Evolutionary conservation across 2,888 invertebrate species (phyloP).

Genomic region (Oxyteleia sp.): DNA sequence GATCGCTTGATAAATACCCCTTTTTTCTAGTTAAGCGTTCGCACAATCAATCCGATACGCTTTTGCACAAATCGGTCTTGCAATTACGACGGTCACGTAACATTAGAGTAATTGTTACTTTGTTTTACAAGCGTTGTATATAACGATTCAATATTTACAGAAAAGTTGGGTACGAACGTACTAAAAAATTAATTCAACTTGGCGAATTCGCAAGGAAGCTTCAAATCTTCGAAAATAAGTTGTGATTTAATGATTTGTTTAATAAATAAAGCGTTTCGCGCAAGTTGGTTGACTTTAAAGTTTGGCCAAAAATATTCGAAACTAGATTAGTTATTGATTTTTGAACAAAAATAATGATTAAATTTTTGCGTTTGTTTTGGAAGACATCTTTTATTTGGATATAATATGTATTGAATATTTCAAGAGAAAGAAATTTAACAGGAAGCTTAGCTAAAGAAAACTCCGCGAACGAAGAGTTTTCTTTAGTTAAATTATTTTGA

Average conservation of each 20-base stretch:
- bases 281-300: background rate
- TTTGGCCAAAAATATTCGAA: constrained; percentile 18
- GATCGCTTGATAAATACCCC: constrained; percentile 44
- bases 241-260: constrained; percentile 42
- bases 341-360: background rate
- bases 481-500: no score
- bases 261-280: constrained; percentile 29
- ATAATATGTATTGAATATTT: no score
- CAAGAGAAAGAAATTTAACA: no score
- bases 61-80: no score
- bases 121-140: constrained; percentile 49
- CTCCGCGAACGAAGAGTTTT: no score
- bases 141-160: constrained; percentile 58
- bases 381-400: no score
- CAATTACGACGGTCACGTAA: constrained; percentile 37
- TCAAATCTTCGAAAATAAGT: constrained; percentile 52
- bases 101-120: constrained; percentile 39
- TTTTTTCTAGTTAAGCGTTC: constrained; percentile 29
- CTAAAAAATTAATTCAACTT: constrained; percentile 58
- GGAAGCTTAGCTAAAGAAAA: no score
- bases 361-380: no score
- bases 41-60: constrained; percentile 9
- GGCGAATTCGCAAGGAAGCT: constrained; percentile 30
- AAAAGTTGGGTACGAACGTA: constrained; percentile 30
- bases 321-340: constrained; percentile 3